A percentile compares a stretch with the other conserved stretches of the same genome.
Conservation (phyloP, 1,140 invertebrate species). For the Calephelis virginiensis region DNA sequence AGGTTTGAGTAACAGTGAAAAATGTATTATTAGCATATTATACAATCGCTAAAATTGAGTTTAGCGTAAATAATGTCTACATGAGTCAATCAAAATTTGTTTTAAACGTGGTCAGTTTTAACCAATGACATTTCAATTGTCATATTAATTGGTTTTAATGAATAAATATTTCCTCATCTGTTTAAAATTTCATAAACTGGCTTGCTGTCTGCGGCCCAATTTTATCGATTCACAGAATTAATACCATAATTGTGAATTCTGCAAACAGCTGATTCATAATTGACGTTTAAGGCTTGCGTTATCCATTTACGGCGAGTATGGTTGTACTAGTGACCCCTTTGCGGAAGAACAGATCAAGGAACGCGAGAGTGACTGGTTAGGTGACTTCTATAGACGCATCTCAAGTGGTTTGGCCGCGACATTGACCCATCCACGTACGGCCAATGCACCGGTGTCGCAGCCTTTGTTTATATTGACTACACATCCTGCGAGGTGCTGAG, state of each 20-base stretch:
- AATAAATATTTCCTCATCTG: too few species aligned
- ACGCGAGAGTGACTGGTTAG: constrained; percentile 46
- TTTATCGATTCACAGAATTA: constrained; percentile 1
- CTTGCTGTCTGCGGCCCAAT: not conserved
- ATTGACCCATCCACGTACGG: constrained; percentile 72
- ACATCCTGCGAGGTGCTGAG: constrained; percentile 42
- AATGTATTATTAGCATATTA: too few species aligned
- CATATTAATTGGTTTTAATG: too few species aligned
- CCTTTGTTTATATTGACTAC: constrained; percentile 64
- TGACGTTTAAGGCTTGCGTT: constrained; percentile 25
- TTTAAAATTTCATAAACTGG: too few species aligned
- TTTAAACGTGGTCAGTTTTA: too few species aligned
- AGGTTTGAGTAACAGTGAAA: too few species aligned
- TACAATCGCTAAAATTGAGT: too few species aligned
- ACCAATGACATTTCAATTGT: too few species aligned
- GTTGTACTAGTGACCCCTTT: constrained; percentile 57
- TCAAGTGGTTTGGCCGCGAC: constrained; percentile 64
- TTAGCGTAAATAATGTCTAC: too few species aligned
- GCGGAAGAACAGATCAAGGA: constrained; percentile 44
- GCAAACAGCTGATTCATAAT: constrained; percentile 33
- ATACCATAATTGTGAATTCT: constrained; percentile 6
- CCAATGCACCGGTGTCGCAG: constrained; percentile 73
- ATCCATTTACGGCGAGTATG: constrained; percentile 30
- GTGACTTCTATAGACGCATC: constrained; percentile 62
- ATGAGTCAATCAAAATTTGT: too few species aligned